Evolutionary conservation across 2,113 vertebrate species (phyloP), one percentile per base, ranked within the genome.

Genomic region (Sebastes schlegelii): DNA sequence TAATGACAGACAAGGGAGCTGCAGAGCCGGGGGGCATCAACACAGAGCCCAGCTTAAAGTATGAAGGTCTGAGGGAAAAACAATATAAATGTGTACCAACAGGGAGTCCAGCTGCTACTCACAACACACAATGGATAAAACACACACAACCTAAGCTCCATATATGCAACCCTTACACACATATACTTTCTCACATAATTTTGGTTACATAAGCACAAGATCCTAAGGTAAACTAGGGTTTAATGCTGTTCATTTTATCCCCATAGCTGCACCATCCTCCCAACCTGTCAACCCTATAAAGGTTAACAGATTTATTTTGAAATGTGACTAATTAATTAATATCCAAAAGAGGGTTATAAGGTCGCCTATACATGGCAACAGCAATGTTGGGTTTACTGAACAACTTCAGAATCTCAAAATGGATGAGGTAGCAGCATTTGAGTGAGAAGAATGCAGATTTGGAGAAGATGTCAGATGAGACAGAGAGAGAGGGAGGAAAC

Each of bases 1-100:
- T 89, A 89, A 92, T 63, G 89, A 86, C 88, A 89, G 77, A 85
- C 84, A 83, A 65, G 89, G 83, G 88, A 87, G 58, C 80, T 74
- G 64, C 69, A 57, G 69, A 86, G 71, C 86, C 83, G 16, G 55
- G 11, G 49, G 86, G 67, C 82, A 86, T 78, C 76, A 23, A 71
- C 82, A 77, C 77, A 81, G 58, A 89, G 61, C 70, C 52, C 16
- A 43, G 78, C 52, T 84, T 78, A 67, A n/a, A 68, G 83, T 70
- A 80, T 52, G 49, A 83, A 70, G 51, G 68, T 83, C 74, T 79
- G 19, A 64, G 19, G 16, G 23, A 14, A 55, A 73, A 79, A 57
- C 64, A 73, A 54, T 17, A 86, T 58, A n/a, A 46, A 45, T 54
- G 77, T 64, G 55, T 42, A 77, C 60, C 78, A 73, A 70, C 46